Conservation (phyloP, 92 coral and sea anemone species). For the Epizoanthus illoricatus region DNA sequence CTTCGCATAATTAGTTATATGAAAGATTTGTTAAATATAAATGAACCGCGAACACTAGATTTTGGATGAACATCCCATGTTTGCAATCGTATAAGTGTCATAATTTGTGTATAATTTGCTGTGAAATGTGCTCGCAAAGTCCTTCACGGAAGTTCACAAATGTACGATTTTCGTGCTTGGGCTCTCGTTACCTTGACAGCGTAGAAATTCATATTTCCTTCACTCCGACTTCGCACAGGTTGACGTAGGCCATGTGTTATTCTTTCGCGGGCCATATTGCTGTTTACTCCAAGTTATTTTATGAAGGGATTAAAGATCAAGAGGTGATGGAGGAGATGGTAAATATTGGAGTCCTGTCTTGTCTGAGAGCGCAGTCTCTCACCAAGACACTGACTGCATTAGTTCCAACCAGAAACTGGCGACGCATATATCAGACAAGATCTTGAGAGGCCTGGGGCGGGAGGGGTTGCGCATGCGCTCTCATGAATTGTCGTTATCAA, state of each 20-base stretch:
- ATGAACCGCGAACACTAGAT: background rate
- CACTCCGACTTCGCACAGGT: conserved; percentile 24
- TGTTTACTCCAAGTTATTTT: background rate
- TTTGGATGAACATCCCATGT: background rate
- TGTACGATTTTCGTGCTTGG: background rate
- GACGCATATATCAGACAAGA: background rate
- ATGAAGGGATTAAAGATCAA: background rate
- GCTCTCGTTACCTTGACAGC: conserved; percentile 19
- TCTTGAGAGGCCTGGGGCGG: background rate
- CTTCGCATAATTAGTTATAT: conserved; percentile 8
- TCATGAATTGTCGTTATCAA: background rate
- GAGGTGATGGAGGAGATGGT: background rate
- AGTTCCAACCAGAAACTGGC: background rate
- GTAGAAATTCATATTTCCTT: conserved; percentile 19
- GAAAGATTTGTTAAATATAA: background rate
- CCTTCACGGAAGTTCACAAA: background rate
- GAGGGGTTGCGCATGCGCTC: background rate
- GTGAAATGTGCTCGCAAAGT: background rate
- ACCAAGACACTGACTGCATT: background rate
- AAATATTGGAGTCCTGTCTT: background rate
- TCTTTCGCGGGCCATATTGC: conserved; percentile 28
- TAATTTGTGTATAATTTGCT: background rate
- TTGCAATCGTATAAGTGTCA: background rate
- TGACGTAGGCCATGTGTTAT: conserved; percentile 1
- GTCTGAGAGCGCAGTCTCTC: conserved; percentile 1